Evolutionary conservation across 2,888 invertebrate genomes (phyloP), one percentile per base, ranked within the genome.

Genomic region (Bellardia pandia): DNA sequence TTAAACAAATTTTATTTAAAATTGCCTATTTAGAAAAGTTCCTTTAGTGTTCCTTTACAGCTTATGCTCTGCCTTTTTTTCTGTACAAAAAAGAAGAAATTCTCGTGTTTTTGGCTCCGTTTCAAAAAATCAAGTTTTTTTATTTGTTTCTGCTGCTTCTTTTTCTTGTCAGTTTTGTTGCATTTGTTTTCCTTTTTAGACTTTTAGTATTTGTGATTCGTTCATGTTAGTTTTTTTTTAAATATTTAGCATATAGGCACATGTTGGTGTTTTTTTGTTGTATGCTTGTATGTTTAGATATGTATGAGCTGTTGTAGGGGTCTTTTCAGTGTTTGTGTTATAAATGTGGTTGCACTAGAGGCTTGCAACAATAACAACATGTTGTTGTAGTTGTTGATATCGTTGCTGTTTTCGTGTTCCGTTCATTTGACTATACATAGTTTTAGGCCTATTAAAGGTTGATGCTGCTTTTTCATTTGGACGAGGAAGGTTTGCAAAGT

Each of bases 31-130:
- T 33, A 2, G 3, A 33, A 33, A 33, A 33, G 33, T 33, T 33
- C 33, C 5, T 6, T 37, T 3, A 37, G 37, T 6, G 0, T 37
- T 37, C 37, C 5, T 37, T 37, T 37, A 4, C 37, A 37, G 5
- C 3, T 3, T 37, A 0, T 37, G 23, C 66, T 72, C 33, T 56
- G 7, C 8, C 30, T 14, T 74, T 58, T 56, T 9, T 66, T 16
- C 1, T 56, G 13, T 11, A 23, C 23, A 23, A 40, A 42, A 66
- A 60, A 75, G 5, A 0, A 37, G 37, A 37, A 75, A 40, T 51
- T 62, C 64, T 87, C 87, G 87, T 78, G 64, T 85, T 87, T 87
- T 87, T 87, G 87, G 87, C 87, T 85, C 81, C 30, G 87, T 81
- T 87, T 86, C 86, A 86, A 83, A 72, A 78, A 83, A 71, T 81